phyloP scores from a whole-genome alignment of 2,888 invertebrate species.

The Cosmopolites sordidus region DNA sequence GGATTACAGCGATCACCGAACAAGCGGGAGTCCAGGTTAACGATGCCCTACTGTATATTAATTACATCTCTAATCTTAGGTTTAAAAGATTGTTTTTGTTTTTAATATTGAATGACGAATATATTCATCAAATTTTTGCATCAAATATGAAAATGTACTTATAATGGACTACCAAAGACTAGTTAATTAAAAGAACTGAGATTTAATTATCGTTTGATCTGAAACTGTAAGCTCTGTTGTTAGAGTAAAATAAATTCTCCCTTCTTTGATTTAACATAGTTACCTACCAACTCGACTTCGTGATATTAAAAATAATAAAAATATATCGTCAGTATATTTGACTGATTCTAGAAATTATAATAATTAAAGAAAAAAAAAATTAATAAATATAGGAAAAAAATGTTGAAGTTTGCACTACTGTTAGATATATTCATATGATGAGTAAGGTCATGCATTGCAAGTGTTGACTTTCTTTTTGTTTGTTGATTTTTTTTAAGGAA shows the following conservation, averaged over 20 bases:
- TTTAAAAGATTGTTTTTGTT: too few relatives aligned
- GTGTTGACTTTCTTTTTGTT: neutral
- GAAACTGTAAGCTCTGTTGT: conserved; percentile 37
- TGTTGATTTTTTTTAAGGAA: conserved; percentile 18
- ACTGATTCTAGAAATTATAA: conserved; percentile 40
- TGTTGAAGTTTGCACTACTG: conserved; percentile 42
- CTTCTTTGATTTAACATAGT: conserved; percentile 31
- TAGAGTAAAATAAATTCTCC: conserved; percentile 33
- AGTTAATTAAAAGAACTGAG: conserved; percentile 37
- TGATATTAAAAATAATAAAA: conserved; percentile 45
- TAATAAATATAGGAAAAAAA: conserved; percentile 33
- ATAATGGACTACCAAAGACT: neutral
- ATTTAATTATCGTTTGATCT: conserved; percentile 39
- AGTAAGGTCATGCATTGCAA: conserved; percentile 36
- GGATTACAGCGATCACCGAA: too few relatives aligned
- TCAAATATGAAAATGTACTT: too few relatives aligned
- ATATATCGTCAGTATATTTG: conserved; percentile 35
- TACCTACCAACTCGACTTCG: conserved; percentile 36
- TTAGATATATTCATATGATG: conserved; percentile 35
- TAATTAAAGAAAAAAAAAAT: conserved; percentile 29
- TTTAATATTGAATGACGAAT: too few relatives aligned
- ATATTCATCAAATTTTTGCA: too few relatives aligned
- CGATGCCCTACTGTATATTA: too few relatives aligned
- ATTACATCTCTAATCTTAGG: too few relatives aligned
- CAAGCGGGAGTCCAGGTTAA: too few relatives aligned